A percentile compares a stretch with the other conserved stretches of the same genome.
Evolutionary conservation across 2,797 vertebrate genomes (phyloP).

Genomic region (Fistularia commersonii): DNA sequence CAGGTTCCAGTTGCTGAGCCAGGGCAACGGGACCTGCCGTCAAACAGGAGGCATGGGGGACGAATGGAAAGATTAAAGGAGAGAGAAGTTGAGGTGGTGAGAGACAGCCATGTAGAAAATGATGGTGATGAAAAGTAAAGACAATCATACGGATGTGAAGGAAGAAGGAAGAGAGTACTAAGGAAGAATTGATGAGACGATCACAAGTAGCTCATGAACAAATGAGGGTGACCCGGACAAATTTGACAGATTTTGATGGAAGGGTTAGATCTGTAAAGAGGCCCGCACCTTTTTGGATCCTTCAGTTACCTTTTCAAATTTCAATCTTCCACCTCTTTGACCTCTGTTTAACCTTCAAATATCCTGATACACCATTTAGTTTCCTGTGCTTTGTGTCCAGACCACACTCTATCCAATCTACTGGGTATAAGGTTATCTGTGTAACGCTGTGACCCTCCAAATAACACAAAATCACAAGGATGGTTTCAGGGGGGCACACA

Average conservation of each 20-base stretch:
- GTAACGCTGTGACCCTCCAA: too few species aligned
- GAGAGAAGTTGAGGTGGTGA: slow-evolving; percentile 13
- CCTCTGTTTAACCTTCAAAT: slow-evolving; percentile 29
- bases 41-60: slow-evolving; percentile 16
- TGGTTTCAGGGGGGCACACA: too few species aligned
- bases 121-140: neutral
- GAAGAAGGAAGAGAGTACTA: neutral
- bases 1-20: slow-evolving; percentile 37
- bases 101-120: slow-evolving; percentile 1
- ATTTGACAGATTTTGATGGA: too few species aligned
- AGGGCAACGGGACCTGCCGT: slow-evolving; percentile 24
- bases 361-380: too few species aligned
- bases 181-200: too few species aligned
- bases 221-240: too few species aligned
- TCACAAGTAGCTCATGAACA: too few species aligned
- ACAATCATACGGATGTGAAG: neutral
- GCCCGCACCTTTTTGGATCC: too few species aligned
- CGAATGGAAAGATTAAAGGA: slow-evolving; percentile 31
- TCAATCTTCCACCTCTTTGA: slow-evolving; percentile 16
- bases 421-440: neutral
- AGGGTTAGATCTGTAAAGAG: too few species aligned
- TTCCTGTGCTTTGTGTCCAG: slow-evolving; percentile 23
- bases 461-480: too few species aligned
- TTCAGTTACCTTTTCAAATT: too few species aligned
- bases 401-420: slow-evolving; percentile 24